Evolutionary conservation across 2,797 vertebrate genomes (phyloP).

Genomic region (Bradypus variegatus): DNA sequence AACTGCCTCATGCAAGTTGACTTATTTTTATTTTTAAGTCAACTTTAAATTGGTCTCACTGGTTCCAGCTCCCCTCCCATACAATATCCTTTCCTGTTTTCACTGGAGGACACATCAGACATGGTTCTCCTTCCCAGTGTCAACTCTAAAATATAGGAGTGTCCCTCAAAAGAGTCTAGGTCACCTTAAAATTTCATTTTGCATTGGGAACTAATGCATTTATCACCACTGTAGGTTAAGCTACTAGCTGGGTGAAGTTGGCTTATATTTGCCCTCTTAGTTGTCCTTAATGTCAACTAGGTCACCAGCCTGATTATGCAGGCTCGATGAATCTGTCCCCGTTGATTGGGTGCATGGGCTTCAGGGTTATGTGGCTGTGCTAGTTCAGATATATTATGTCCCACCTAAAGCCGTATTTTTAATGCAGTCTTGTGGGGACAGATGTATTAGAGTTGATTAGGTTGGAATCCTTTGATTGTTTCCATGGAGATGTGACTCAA

Average conservation of each 20-base stretch:
- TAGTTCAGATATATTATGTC: too few relatives aligned
- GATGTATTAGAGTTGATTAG: too few relatives aligned
- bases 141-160: neutral
- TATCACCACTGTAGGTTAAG: neutral
- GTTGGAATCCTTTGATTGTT: too few relatives aligned
- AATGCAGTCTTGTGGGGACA: too few relatives aligned
- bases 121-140: neutral
- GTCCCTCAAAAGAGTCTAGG: neutral
- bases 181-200: neutral
- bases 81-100: neutral
- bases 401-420: too few relatives aligned
- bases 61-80: neutral
- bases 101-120: neutral
- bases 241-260: neutral
- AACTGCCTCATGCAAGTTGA: fast-evolving
- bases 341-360: fast-evolving
- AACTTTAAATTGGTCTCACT: neutral
- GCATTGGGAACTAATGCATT: fast-evolving
- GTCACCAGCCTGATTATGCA: too few relatives aligned
- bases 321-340: too few relatives aligned
- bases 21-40: neutral
- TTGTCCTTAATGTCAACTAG: neutral
- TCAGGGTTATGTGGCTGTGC: neutral
- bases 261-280: neutral
- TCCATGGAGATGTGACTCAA: too few relatives aligned